Evolutionary conservation across 2,113 vertebrate species (phyloP).

Genomic region (Tetraodon nigroviridis): DNA sequence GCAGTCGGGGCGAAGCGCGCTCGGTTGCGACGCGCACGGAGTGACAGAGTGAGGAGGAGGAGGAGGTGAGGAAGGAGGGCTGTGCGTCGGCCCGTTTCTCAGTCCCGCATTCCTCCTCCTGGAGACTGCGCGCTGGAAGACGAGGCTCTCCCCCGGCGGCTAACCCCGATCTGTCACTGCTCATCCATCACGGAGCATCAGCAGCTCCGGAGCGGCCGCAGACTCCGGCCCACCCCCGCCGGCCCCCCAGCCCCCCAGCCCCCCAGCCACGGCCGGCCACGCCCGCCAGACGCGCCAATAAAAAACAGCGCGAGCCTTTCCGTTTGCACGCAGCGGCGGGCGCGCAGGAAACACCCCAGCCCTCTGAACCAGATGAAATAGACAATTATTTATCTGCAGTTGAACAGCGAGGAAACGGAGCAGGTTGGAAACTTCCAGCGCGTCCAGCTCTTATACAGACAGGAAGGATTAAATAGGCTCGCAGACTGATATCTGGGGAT

Average conservation of each 20-base stretch:
- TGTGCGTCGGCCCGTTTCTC: slow-evolving; percentile 21
- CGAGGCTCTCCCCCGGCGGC: slow-evolving; percentile 73
- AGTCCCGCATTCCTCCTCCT: slow-evolving; percentile 34
- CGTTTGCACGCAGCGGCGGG: slow-evolving; percentile 37
- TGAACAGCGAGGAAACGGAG: too few relatives aligned
- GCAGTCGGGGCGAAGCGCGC: slow-evolving; percentile 49
- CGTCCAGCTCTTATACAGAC: neutral
- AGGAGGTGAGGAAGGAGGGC: slow-evolving; percentile 22
- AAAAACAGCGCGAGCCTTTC: slow-evolving; percentile 16
- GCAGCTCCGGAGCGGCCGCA: slow-evolving; percentile 50
- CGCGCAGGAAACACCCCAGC: neutral
- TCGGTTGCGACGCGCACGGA: slow-evolving; percentile 41
- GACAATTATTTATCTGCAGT: neutral
- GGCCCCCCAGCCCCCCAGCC: too few relatives aligned
- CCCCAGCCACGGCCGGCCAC: slow-evolving; percentile 57
- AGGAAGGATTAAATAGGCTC: too few relatives aligned
- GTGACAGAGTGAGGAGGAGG: slow-evolving; percentile 6
- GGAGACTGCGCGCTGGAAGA: slow-evolving; percentile 52
- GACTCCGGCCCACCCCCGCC: slow-evolving; percentile 31
- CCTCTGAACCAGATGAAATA: neutral
- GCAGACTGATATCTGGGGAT: too few relatives aligned
- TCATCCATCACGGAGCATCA: slow-evolving; percentile 75
- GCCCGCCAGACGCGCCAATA: slow-evolving; percentile 59
- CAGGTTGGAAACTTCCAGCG: too few relatives aligned
- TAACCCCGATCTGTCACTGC: slow-evolving; percentile 81